Evolutionary conservation across 2,797 vertebrate species (phyloP).

Genomic region (Dermochelys coriacea): DNA sequence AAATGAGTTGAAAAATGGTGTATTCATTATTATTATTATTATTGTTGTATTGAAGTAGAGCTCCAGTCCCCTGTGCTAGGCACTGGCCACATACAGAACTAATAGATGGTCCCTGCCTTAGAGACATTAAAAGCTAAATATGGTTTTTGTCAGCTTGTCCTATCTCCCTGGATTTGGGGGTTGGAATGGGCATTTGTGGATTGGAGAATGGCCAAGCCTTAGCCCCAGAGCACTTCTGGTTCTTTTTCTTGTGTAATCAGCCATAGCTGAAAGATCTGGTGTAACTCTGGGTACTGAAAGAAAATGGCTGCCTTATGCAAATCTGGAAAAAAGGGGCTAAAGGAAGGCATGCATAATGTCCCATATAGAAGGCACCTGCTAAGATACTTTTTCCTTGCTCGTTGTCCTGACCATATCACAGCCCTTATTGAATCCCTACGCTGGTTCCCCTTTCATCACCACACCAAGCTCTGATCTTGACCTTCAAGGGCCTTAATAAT

Average conservation of each 20-base stretch:
- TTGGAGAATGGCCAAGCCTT: not conserved
- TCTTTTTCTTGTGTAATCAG: not conserved
- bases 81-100: not conserved
- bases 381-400: not conserved
- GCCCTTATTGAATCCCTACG: accelerated
- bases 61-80: not conserved
- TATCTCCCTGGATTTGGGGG: not conserved
- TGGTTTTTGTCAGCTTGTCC: not conserved
- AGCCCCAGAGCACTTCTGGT: not conserved
- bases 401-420: not conserved
- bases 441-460: not conserved
- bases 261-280: accelerated
- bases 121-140: not conserved
- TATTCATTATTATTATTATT: not conserved
- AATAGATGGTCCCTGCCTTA: not conserved
- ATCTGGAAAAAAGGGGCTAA: not conserved
- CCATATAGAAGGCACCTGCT: not conserved
- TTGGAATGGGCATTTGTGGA: not conserved
- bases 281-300: accelerated
- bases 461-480: not conserved
- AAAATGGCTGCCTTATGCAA: accelerated
- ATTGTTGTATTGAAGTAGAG: not conserved
- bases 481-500: not conserved
- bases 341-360: not conserved
- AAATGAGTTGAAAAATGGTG: not conserved